Conservation (phyloP, 2,113 vertebrate species). For the Nannobrachium achirus region DNA sequence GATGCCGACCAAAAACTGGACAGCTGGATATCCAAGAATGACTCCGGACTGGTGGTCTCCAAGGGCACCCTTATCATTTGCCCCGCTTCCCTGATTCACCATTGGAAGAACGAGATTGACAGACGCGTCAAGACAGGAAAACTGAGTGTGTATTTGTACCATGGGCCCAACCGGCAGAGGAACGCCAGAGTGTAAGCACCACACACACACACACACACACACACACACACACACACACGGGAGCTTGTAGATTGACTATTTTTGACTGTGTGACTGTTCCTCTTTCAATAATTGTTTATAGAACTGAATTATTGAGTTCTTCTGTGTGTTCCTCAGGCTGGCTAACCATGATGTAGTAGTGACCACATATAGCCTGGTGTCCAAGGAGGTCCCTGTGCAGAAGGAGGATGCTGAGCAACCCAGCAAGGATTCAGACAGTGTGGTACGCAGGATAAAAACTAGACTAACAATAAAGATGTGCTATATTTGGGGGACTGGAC, state of each 20-base stretch:
- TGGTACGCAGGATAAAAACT: conserved; percentile 77
- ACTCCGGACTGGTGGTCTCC: conserved; percentile 76
- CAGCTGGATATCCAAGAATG: conserved; percentile 85
- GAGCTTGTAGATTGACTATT: too few species aligned
- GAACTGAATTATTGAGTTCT: background rate
- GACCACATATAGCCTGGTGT: conserved; percentile 92
- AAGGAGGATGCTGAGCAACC: conserved; percentile 81
- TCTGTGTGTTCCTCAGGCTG: conserved; percentile 76
- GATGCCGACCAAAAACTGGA: conserved; percentile 65
- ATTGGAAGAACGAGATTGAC: conserved; percentile 95
- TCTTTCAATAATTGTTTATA: too few species aligned
- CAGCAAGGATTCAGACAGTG: conserved; percentile 63
- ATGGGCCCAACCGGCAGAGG: conserved; percentile 86
- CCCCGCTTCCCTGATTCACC: conserved; percentile 94
- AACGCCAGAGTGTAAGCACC: conserved; percentile 82
- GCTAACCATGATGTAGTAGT: conserved; percentile 89
- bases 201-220: background rate
- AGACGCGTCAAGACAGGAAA: conserved; percentile 74
- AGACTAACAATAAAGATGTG: too few species aligned
- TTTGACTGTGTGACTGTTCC: too few species aligned
- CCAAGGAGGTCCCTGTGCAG: conserved; percentile 86
- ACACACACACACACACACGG: background rate
- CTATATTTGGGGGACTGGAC: too few species aligned
- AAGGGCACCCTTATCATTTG: conserved; percentile 89
- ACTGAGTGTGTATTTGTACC: conserved; percentile 89